Percentiles rank a stretch among this genome's conserved stretches.
Conservation (phyloP, 2,113 vertebrate genomes). For the Passerina amoena region DNA sequence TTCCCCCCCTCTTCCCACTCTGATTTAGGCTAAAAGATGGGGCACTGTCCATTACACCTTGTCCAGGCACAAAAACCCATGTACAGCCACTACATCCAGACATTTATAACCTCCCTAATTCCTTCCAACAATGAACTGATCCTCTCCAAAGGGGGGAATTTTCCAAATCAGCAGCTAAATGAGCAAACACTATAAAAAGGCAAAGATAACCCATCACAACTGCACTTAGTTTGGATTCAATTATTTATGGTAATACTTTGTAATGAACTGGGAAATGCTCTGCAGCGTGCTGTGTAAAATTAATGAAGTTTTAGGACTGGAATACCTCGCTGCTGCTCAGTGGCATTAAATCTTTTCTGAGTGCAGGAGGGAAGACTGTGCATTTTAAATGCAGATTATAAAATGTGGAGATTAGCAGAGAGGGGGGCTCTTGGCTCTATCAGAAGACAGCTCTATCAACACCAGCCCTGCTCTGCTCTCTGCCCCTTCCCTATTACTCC, state of each 20-base stretch:
- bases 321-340: not conserved
- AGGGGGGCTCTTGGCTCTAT: not conserved
- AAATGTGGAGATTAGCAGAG: conserved; percentile 23
- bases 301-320: conserved; percentile 56
- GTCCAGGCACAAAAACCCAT: not conserved
- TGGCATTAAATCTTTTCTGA: conserved; percentile 41
- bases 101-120: not conserved
- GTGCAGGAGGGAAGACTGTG: not conserved
- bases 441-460: conserved; percentile 5
- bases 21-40: not conserved
- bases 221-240: conserved; percentile 50
- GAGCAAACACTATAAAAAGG: conserved; percentile 1
- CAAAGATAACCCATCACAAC: not conserved
- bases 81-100: not conserved
- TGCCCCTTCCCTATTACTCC: not conserved
- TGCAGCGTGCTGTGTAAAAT: conserved; percentile 41
- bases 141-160: not conserved
- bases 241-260: conserved; percentile 55
- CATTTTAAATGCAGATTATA: conserved; percentile 42
- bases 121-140: not conserved
- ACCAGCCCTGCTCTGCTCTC: not conserved
- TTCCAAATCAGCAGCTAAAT: conserved; percentile 19
- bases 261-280: conserved; percentile 57
- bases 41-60: not conserved
- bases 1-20: not conserved